phyloP scores from a whole-genome alignment of 1,140 invertebrate genomes.

The Brachionus rubens region DNA sequence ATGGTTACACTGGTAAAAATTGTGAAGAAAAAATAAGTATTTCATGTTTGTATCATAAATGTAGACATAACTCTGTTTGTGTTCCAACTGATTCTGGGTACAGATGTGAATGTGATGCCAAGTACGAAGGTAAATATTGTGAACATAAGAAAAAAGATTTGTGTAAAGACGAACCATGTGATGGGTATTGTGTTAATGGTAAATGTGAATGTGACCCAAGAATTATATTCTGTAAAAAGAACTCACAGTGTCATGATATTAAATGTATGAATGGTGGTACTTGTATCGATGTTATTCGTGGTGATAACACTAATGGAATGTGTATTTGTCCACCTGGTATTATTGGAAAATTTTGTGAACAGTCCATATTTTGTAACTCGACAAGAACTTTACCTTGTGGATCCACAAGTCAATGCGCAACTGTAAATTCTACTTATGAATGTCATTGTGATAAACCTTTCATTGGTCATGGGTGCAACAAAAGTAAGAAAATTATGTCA shows the following conservation, averaged over 20 bases:
- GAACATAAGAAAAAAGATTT: constrained; percentile 33
- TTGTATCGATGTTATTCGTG: constrained; percentile 50
- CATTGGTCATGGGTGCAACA: constrained; percentile 22
- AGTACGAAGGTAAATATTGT: constrained; percentile 33
- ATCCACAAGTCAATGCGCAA: constrained; percentile 1
- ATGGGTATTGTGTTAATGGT: constrained; percentile 41
- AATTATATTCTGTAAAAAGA: constrained; percentile 32
- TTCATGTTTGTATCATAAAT: constrained; percentile 24
- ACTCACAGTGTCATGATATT: constrained; percentile 24
- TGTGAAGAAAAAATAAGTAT: constrained; percentile 28
- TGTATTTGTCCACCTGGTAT: constrained; percentile 64
- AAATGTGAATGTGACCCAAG: constrained; percentile 39
- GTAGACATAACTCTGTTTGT: constrained; percentile 19
- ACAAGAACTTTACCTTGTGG: constrained; percentile 1
- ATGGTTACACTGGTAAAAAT: constrained; percentile 73
- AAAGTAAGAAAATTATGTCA: constrained; percentile 16
- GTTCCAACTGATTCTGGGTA: constrained; percentile 11
- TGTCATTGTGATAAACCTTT: constrained; percentile 30
- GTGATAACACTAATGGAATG: constrained; percentile 61
- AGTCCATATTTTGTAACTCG: constrained; percentile 22
- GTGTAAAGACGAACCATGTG: constrained; percentile 30
- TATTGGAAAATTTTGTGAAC: constrained; percentile 66
- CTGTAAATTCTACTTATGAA: constrained; percentile 33
- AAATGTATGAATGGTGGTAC: constrained; percentile 48
- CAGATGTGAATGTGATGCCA: constrained; percentile 25